These are phyloP conservation scores for Emberiza fucata DNA, from an alignment of 2,113 vertebrate species.

Conservation along the genomic window DNA sequence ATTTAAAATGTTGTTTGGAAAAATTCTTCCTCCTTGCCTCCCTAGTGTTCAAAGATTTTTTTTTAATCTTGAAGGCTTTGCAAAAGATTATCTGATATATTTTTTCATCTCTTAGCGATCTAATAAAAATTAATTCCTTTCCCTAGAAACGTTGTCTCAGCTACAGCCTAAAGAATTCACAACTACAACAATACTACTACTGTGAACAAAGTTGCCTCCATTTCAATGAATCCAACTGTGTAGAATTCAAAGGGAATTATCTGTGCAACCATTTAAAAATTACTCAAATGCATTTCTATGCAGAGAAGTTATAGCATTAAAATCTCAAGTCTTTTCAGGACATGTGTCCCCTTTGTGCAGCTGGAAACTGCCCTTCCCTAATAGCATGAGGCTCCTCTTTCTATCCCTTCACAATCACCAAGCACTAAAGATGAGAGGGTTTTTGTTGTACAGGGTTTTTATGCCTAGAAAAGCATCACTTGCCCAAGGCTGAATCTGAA, in stretches of 20 bases:
- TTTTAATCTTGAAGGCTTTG: neutral
- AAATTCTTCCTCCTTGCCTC: neutral
- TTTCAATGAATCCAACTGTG: slow-evolving; percentile 3
- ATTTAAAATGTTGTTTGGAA: neutral
- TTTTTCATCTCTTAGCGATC: neutral
- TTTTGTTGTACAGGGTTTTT: slow-evolving; percentile 38
- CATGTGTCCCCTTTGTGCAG: neutral
- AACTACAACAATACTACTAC: slow-evolving; percentile 5
- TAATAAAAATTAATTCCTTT: neutral
- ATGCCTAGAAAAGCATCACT: slow-evolving; percentile 33
- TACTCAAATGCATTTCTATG: slow-evolving; percentile 31
- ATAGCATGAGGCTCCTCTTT: slow-evolving; percentile 16
- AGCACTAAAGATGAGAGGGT: slow-evolving; percentile 18
- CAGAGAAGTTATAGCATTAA: slow-evolving; percentile 24
- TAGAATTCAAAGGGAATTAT: slow-evolving; percentile 30
- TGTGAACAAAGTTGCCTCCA: slow-evolving; percentile 33
- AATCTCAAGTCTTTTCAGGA: neutral
- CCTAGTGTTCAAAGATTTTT: neutral
- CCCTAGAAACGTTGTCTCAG: neutral
- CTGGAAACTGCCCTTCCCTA: slow-evolving; percentile 29
- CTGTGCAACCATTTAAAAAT: slow-evolving; percentile 34
- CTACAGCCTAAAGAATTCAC: slow-evolving; percentile 19
- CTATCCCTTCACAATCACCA: neutral
- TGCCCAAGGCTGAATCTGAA: slow-evolving; percentile 13
- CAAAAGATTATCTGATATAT: neutral